Percentiles rank a stretch among this genome's conserved stretches.
Conservation (phyloP, 2,113 vertebrate genomes). For the Lepisosteus oculatus region DNA sequence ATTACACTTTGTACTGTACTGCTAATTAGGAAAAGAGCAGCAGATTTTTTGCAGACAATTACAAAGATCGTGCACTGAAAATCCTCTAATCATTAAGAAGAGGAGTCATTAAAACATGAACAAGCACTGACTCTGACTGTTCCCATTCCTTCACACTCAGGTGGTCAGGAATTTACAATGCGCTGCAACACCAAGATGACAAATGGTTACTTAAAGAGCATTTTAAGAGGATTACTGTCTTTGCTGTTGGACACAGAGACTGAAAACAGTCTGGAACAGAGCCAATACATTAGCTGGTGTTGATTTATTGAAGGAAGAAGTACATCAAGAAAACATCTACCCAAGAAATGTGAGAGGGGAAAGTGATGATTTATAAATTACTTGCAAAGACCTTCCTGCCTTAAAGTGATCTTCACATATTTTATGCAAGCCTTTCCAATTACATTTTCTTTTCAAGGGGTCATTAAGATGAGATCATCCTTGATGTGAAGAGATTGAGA, state of each 20-base stretch:
- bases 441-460: conserved; percentile 7
- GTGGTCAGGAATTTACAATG: conserved; percentile 10
- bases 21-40: conserved; percentile 23
- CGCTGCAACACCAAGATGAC: conserved; percentile 33
- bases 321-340: conserved; percentile 40
- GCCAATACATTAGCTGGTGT: conserved; percentile 36
- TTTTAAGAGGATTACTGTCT: conserved; percentile 52
- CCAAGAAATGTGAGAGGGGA: conserved; percentile 21
- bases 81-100: conserved; percentile 37
- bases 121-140: conserved; percentile 7
- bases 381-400: conserved; percentile 12
- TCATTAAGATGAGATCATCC: conserved; percentile 8
- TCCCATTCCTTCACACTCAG: conserved; percentile 31
- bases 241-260: conserved; percentile 15
- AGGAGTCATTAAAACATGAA: conserved; percentile 31
- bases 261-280: conserved; percentile 33
- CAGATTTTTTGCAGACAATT: conserved; percentile 25
- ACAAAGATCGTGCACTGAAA: conserved; percentile 6
- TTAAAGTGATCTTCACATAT: conserved; percentile 16
- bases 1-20: conserved; percentile 19
- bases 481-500: not conserved
- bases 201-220: conserved; percentile 55
- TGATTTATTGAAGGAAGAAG: conserved; percentile 52
- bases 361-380: conserved; percentile 34
- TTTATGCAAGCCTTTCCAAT: conserved; percentile 4